Evolutionary conservation across 2,113 vertebrate genomes (phyloP).

Genomic region (Ceyx cyanopectus): DNA sequence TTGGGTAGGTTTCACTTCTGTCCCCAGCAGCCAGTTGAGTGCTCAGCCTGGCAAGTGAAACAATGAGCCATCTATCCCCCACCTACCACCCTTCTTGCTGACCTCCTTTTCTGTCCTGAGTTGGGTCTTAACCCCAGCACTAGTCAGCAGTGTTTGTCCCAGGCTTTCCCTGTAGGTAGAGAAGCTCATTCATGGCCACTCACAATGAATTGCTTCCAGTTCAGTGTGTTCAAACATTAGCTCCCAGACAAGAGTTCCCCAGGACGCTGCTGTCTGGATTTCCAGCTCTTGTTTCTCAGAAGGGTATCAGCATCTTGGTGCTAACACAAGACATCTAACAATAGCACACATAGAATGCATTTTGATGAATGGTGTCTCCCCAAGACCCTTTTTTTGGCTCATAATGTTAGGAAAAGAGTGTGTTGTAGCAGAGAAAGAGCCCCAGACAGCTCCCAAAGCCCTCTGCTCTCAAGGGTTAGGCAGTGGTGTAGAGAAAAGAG

Average conservation of each 20-base stretch:
- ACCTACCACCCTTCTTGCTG: background rate
- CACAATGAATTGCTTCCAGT: background rate
- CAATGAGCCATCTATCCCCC: background rate
- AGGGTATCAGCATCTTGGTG: background rate
- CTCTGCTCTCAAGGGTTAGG: background rate
- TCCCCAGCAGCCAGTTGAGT: background rate
- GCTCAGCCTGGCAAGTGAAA: background rate
- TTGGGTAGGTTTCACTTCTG: background rate
- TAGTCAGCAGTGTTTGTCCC: background rate
- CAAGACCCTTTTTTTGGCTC: background rate
- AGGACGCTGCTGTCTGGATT: background rate
- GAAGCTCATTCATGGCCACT: background rate
- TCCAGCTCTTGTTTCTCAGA: background rate
- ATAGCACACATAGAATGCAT: background rate
- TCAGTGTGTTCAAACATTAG: conserved; percentile 26
- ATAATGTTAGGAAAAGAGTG: background rate
- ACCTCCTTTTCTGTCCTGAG: background rate
- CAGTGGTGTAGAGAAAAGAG: background rate
- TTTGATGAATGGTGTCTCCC: background rate
- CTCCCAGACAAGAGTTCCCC: conserved; percentile 16
- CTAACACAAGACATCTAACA: background rate
- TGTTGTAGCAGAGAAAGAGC: background rate
- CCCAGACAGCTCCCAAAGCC: background rate
- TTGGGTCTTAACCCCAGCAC: background rate
- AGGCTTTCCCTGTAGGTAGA: background rate